A percentile compares a stretch with the other conserved stretches of the same genome.
Conservation (phyloP, 2,888 invertebrate genomes). For the Eurois occulta region DNA sequence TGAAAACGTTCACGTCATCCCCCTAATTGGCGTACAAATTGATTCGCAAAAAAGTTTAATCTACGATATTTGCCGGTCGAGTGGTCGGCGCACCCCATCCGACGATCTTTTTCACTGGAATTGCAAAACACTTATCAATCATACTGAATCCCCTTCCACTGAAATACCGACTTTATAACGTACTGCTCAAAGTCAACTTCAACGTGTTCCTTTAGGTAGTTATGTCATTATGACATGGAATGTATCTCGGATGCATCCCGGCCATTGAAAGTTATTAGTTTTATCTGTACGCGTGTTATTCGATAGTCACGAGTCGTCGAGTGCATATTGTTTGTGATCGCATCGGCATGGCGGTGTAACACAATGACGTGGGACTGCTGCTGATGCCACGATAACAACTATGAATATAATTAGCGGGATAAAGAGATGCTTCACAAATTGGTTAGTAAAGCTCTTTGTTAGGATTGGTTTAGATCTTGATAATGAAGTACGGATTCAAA, state of each 20-base stretch:
- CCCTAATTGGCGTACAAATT: constrained; percentile 74
- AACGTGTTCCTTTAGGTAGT: not conserved
- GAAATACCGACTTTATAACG: not conserved
- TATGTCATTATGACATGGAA: constrained; percentile 6
- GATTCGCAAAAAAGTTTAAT: constrained; percentile 69
- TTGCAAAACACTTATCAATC: constrained; percentile 21
- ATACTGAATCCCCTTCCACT: not conserved
- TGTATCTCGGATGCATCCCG: constrained; percentile 42
- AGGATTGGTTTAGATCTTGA: constrained; percentile 7
- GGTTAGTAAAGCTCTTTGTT: not conserved
- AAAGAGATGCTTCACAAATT: constrained; percentile 30
- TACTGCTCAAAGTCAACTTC: rapidly evolving
- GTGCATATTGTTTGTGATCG: constrained; percentile 57
- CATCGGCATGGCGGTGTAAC: constrained; percentile 44
- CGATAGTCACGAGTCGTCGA: constrained; percentile 49
- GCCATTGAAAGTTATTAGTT: constrained; percentile 59
- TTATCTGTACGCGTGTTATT: constrained; percentile 62
- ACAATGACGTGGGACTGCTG: constrained; percentile 42
- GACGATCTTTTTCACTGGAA: constrained; percentile 51
- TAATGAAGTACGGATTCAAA: not conserved
- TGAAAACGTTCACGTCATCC: constrained; percentile 51
- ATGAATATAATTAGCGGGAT: constrained; percentile 48
- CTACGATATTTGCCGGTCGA: constrained; percentile 66
- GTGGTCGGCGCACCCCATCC: constrained; percentile 59
- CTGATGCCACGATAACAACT: constrained; percentile 34